Percentiles rank a stretch among this genome's conserved stretches.
Conservation (phyloP, 1,140 invertebrate species). For the Drosophila yakuba region DNA sequence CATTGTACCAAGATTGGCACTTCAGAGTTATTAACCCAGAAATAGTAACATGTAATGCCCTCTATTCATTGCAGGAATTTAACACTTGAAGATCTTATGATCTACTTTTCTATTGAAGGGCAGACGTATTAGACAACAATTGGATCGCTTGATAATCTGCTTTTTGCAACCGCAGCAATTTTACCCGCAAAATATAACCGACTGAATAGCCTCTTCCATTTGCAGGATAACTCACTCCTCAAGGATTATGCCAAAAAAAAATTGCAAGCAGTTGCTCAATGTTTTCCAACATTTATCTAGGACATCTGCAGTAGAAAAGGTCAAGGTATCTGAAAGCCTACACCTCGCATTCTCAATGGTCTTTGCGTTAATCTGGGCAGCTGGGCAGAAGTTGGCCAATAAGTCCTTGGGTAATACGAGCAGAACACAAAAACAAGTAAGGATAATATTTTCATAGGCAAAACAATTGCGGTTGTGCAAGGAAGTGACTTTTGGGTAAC, state of each 20-base stretch:
- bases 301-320: slow-evolving; percentile 64
- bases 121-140: slow-evolving; percentile 49
- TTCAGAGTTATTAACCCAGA: background rate
- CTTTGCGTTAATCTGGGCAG: slow-evolving; percentile 37
- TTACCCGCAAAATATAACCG: slow-evolving; percentile 20
- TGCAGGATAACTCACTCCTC: slow-evolving; percentile 53
- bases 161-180: slow-evolving; percentile 38
- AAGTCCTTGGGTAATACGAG: slow-evolving; percentile 43
- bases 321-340: slow-evolving; percentile 67
- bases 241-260: slow-evolving; percentile 40
- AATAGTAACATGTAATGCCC: background rate
- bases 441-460: slow-evolving; percentile 66
- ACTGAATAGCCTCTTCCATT: slow-evolving; percentile 2
- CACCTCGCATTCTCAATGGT: slow-evolving; percentile 35
- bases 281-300: slow-evolving; percentile 52
- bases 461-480: slow-evolving; percentile 54
- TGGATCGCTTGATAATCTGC: slow-evolving; percentile 43
- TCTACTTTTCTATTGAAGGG: slow-evolving; percentile 34
- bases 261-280: slow-evolving; percentile 45
- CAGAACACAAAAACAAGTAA: slow-evolving; percentile 29
- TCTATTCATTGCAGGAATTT: slow-evolving; percentile 9
- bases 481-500: slow-evolving; percentile 47
- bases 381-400: slow-evolving; percentile 29
- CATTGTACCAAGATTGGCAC: background rate
- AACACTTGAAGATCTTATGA: slow-evolving; percentile 31